These are phyloP conservation scores for Centroberyx gerrardi DNA, from an alignment of 2,797 vertebrate species.

Conservation along the genomic window DNA sequence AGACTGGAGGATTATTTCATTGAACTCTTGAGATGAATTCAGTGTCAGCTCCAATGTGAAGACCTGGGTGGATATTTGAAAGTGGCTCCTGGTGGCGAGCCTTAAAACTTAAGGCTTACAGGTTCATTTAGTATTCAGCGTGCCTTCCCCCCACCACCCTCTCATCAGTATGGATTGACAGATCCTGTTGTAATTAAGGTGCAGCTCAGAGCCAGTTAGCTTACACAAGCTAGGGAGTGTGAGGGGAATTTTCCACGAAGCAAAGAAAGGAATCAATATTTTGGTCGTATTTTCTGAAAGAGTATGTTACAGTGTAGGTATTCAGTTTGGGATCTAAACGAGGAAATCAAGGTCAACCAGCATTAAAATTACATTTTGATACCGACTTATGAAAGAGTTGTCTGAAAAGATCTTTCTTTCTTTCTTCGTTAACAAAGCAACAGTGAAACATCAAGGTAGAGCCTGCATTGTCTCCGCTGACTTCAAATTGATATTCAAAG, in stretches of 20 bases:
- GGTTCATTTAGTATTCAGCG: constrained; percentile 10
- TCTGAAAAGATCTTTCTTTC: too few relatives aligned
- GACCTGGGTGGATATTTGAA: neutral
- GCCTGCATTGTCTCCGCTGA: too few relatives aligned
- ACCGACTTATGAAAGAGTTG: too few relatives aligned
- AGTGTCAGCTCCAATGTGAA: neutral
- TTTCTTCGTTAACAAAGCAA: too few relatives aligned
- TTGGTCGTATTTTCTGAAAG: neutral
- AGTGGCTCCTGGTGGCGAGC: neutral
- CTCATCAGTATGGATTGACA: constrained; percentile 1
- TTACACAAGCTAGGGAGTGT: neutral
- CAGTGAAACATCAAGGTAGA: constrained; percentile 8
- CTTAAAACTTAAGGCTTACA: neutral
- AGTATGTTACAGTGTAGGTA: neutral
- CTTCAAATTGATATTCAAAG: too few relatives aligned
- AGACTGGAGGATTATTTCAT: neutral
- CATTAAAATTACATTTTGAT: neutral
- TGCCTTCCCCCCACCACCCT: neutral
- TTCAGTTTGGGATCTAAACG: constrained; percentile 1
- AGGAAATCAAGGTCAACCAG: neutral
- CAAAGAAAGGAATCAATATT: constrained; percentile 33
- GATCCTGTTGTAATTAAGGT: constrained; percentile 35
- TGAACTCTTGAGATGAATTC: neutral
- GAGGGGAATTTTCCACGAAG: constrained; percentile 6
- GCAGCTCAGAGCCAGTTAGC: constrained; percentile 19